These are phyloP conservation scores for Mus spicilegus DNA, from an alignment of 2,113 vertebrate species.

Conservation along the genomic window DNA sequence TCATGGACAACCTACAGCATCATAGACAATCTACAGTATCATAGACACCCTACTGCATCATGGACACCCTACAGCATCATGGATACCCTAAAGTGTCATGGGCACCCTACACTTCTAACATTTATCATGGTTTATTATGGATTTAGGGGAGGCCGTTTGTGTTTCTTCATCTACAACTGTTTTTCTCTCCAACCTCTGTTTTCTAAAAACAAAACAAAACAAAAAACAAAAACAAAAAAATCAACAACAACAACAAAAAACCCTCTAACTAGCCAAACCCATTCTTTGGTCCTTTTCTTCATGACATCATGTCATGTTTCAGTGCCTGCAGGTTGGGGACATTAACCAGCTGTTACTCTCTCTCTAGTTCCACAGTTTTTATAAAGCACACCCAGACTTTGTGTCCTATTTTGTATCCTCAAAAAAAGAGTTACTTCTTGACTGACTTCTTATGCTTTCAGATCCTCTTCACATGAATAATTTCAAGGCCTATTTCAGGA, in stretches of 20 bases:
- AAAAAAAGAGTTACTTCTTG: not conserved
- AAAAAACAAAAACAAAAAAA: too few species aligned
- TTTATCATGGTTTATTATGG: not conserved
- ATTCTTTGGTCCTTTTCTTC: slow-evolving; percentile 19
- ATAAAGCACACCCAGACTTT: not conserved
- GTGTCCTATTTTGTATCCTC: not conserved
- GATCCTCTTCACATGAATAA: not conserved
- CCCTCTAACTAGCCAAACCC: not conserved
- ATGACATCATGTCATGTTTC: not conserved
- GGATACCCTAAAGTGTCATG: not conserved
- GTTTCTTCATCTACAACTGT: not conserved
- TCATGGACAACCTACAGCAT: not conserved
- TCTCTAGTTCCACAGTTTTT: not conserved
- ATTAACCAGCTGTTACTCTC: not conserved
- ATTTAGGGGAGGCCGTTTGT: not conserved
- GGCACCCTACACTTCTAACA: not conserved
- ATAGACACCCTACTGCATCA: not conserved
- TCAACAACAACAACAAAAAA: too few species aligned
- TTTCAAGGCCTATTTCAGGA: slow-evolving; percentile 24
- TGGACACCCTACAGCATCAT: not conserved
- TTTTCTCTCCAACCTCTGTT: not conserved
- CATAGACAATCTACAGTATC: not conserved
- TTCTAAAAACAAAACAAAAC: not conserved
- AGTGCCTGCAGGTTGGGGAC: not conserved
- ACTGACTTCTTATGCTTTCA: not conserved